phyloP scores from a whole-genome alignment of 2,888 invertebrate genomes.

The Panopea generosa region DNA sequence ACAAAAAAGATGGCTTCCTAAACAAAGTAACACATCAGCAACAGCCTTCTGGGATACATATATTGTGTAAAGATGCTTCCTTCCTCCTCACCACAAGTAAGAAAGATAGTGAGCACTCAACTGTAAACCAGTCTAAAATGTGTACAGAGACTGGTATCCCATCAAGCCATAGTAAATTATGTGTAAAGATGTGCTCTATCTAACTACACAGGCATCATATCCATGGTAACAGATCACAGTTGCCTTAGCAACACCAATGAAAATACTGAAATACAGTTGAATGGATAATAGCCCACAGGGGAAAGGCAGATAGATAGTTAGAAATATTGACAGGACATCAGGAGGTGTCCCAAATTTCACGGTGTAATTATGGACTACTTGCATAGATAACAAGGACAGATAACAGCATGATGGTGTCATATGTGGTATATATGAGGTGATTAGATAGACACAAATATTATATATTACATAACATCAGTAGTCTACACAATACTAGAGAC shows the following conservation, averaged over 20 bases:
- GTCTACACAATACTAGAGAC: no score
- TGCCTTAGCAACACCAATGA: slow-evolving; percentile 69
- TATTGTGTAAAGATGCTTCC: slow-evolving; percentile 38
- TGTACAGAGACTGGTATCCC: slow-evolving; percentile 54
- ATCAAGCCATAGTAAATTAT: slow-evolving; percentile 50
- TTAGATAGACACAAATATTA: neutral
- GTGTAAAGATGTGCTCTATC: slow-evolving; percentile 54
- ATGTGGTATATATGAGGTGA: neutral
- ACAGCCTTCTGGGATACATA: slow-evolving; percentile 63
- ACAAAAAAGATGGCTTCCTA: slow-evolving; percentile 67
- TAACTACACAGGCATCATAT: slow-evolving; percentile 71
- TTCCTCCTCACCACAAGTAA: slow-evolving; percentile 27
- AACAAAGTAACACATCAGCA: slow-evolving; percentile 69
- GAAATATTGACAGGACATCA: slow-evolving; percentile 25
- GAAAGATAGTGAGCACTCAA: slow-evolving; percentile 26
- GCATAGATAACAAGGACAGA: slow-evolving; percentile 1
- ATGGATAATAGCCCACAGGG: slow-evolving; percentile 50
- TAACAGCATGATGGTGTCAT: neutral
- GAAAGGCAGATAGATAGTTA: neutral
- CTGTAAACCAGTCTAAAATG: slow-evolving; percentile 41
- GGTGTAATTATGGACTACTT: slow-evolving; percentile 27
- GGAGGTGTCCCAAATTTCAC: slow-evolving; percentile 28
- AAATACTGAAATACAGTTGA: slow-evolving; percentile 43
- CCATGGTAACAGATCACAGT: slow-evolving; percentile 72
- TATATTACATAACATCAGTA: no score